Evolutionary conservation across 2,888 invertebrate genomes (phyloP).

Genomic region (Mythimna vitellina): DNA sequence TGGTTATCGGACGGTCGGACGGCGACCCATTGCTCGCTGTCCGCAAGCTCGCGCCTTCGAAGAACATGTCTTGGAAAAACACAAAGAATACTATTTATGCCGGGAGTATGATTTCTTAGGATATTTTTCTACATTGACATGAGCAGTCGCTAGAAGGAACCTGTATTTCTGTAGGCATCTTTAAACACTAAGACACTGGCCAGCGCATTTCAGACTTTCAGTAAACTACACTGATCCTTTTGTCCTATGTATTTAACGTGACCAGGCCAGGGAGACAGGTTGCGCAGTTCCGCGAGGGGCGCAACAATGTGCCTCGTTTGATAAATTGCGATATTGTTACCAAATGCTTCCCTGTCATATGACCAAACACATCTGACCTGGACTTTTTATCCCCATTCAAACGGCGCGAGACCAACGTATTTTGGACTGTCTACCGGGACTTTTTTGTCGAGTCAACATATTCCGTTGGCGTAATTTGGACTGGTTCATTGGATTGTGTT

Average conservation of each 20-base stretch:
- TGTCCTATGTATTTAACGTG: slow-evolving; percentile 9
- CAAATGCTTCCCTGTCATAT: slow-evolving; percentile 76
- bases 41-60: too few relatives aligned
- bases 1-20: too few relatives aligned
- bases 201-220: too few relatives aligned
- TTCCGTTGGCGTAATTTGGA: slow-evolving; percentile 71
- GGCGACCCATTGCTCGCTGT: too few relatives aligned
- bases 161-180: too few relatives aligned
- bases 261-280: slow-evolving; percentile 60
- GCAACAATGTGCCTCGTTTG: slow-evolving; percentile 88
- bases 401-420: slow-evolving; percentile 47
- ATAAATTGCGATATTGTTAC: slow-evolving; percentile 89
- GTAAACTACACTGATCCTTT: slow-evolving; percentile 21
- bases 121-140: too few relatives aligned
- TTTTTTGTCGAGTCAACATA: slow-evolving; percentile 72
- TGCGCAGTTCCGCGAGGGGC: slow-evolving; percentile 73
- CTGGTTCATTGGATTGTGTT: slow-evolving; percentile 74
- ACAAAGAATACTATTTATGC: too few relatives aligned
- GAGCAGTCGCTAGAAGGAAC: too few relatives aligned
- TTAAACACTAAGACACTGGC: too few relatives aligned
- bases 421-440: slow-evolving; percentile 63
- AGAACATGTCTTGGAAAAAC: too few relatives aligned
- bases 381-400: slow-evolving; percentile 16
- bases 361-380: slow-evolving; percentile 65
- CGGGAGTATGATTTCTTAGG: too few relatives aligned